A percentile compares a stretch with the other conserved stretches of the same genome.
Evolutionary conservation across 2,113 vertebrate genomes (phyloP).

Genomic region (Procapra przewalskii): DNA sequence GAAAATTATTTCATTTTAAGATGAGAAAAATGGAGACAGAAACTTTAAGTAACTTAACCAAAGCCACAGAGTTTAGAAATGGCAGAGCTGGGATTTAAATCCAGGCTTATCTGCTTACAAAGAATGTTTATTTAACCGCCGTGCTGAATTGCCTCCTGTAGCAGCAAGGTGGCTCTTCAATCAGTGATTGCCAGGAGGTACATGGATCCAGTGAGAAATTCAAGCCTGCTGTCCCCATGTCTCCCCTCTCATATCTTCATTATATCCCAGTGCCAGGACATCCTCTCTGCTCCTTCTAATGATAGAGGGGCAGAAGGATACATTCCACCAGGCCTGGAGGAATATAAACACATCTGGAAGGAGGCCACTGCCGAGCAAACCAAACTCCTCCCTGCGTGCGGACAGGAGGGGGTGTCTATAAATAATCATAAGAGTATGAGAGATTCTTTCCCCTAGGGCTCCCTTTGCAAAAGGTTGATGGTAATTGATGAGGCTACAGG

Average conservation of each 20-base stretch:
- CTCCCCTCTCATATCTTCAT: background rate
- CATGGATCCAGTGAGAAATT: background rate
- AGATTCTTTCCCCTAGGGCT: slow-evolving; percentile 50
- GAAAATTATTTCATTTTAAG: background rate
- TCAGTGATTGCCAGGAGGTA: background rate
- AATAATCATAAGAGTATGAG: slow-evolving; percentile 53
- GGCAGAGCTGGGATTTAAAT: background rate
- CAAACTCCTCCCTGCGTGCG: background rate
- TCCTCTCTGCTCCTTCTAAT: background rate
- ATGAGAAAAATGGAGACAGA: background rate
- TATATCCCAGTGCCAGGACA: background rate
- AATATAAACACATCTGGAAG: background rate
- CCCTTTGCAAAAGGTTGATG: slow-evolving; percentile 49
- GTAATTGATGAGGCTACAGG: slow-evolving; percentile 60
- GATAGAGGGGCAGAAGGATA: background rate
- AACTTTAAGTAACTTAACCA: background rate
- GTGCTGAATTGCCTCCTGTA: background rate
- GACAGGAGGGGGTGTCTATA: slow-evolving; percentile 46
- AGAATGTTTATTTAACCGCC: background rate
- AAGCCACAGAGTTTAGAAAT: background rate
- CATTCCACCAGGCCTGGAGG: background rate
- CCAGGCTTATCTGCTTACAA: background rate
- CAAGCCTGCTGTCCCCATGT: background rate
- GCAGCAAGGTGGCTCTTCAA: background rate
- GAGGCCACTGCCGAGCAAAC: background rate